Base-by-base conservation (phyloP, 2,888 invertebrate genomes). In the Amphimallon solstitiale region DNA sequence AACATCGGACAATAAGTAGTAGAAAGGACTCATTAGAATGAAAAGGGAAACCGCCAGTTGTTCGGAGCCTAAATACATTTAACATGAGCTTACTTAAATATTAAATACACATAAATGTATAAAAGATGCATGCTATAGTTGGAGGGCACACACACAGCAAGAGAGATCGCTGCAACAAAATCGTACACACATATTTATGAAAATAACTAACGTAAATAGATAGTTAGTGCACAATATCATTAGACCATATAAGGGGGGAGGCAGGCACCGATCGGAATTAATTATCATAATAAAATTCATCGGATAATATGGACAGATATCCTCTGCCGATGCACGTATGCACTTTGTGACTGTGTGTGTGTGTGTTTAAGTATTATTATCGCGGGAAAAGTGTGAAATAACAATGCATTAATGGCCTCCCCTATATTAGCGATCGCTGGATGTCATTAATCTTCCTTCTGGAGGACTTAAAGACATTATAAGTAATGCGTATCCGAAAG, bases 181-280 rank as follows among this genome's bases (percentile, higher is more conserved):
- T 62, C 21, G 67, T 64, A 66, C 68, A 68, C 68, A 68, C 66
- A 69, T 70, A 67, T 29, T 29, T 29, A 29, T 29, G 29, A 29
- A 69, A 46, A 54, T 67, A 66, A 68, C 66, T 68, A 59, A 70
- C 70, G 66, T 70, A 70, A 71, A 61, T 66, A 65, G 68, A 63
- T 68, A 68, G 68, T 71, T 70, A 65, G 61, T 65, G 54, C 54
- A 54, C 54, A 23, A 38, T 69, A 69, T 65, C 71, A 66, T 71
- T 68, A 65, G 54, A 23, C 71, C 69, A 49, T 71, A 70, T 68
- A 71, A 34, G 71, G 71, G 29, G 5, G 29, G 29, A 23, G 71
- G 71, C 7, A 5, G 29, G 29, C 2, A 10, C 29, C 14, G 65
- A 54, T 66, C 60, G 63, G 67, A 68, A 70, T 71, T 69, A 69